Conservation (phyloP, 2,888 invertebrate genomes). For the Thymelicus lineola region DNA sequence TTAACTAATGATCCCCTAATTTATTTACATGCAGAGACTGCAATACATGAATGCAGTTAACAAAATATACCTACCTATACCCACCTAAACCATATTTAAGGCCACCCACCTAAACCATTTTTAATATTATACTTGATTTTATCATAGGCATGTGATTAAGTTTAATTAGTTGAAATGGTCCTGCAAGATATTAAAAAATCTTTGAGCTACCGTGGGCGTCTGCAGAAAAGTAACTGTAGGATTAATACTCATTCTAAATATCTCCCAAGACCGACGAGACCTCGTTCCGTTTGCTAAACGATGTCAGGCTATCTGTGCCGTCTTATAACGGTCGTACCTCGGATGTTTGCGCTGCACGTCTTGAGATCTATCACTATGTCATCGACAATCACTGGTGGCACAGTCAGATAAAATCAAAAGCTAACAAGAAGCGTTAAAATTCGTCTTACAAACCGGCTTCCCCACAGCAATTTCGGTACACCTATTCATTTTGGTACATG, state of each 20-base stretch:
- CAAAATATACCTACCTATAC: too few relatives aligned
- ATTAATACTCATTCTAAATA: conserved; percentile 43
- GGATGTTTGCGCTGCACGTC: conserved; percentile 64
- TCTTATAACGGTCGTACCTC: conserved; percentile 69
- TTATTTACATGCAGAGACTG: too few relatives aligned
- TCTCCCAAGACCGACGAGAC: conserved; percentile 44
- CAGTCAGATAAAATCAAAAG: background rate
- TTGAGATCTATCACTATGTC: conserved; percentile 43
- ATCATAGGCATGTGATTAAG: background rate
- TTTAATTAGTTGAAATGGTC: background rate
- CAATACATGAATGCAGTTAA: too few relatives aligned
- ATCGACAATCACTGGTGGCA: conserved; percentile 4
- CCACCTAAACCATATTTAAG: too few relatives aligned
- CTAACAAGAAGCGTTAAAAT: conserved; percentile 2
- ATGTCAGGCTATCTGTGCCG: conserved; percentile 73
- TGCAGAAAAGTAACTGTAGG: conserved; percentile 35
- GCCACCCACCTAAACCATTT: too few relatives aligned
- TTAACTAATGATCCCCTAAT: too few relatives aligned
- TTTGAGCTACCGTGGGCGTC: background rate
- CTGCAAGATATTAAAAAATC: background rate
- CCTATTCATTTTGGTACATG: background rate
- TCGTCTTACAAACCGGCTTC: conserved; percentile 3
- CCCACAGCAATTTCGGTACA: background rate
- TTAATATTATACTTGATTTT: too few relatives aligned
- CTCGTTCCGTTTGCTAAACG: conserved; percentile 56